Base-by-base conservation (phyloP, 1,140 invertebrate species). In the Bombus cullumanus region DNA sequence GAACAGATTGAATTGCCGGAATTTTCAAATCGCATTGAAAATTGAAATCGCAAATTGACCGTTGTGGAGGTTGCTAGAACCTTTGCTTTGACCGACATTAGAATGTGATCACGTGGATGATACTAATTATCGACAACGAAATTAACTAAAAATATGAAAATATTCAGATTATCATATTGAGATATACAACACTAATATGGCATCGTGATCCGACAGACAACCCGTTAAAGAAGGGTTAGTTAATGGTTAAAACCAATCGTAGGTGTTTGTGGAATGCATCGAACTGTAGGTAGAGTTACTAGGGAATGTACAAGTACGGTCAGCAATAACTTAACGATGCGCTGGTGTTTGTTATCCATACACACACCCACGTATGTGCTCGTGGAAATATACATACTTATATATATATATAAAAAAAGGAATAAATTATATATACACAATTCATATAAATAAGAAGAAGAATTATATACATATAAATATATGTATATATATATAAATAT, bases 381-480 rank as follows among this genome's bases (percentile, higher is more conserved):
- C 68, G 53, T 28, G 53, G 41, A 62, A 72, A 80, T 84, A 84
- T 84, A 84, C 76, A 84, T 84, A 80, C 31, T 79, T 84, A 84
- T 79, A 84, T 43, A 84, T 69, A 83, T 69, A 83, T n/a, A 83
- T 34, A 34, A 13, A 78, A 34, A 64, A 31, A 74, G 2, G 5
- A 34, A 66, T 34, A 66, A 9, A 83, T 78, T 74, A 87, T 77
- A 78, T 85, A 87, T 88, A 88, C 73, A 89, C 71, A 83, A 43
- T 80, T 75, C 77, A 77, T 88, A 92, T 76, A 90, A 88, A 83
- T 87, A 92, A 89, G 74, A 78, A 78, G 12, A 88, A 81, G 74
- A 69, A 90, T 83, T 25, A 89, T 89, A 89, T 81, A 86, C 28
- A 89, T 87, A 88, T 88, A 87, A 83, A 86, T 88, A 62, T 78